Evolutionary conservation across 2,888 invertebrate species (phyloP), one percentile per base, ranked within the genome.

Genomic region (Eristalis pertinax): DNA sequence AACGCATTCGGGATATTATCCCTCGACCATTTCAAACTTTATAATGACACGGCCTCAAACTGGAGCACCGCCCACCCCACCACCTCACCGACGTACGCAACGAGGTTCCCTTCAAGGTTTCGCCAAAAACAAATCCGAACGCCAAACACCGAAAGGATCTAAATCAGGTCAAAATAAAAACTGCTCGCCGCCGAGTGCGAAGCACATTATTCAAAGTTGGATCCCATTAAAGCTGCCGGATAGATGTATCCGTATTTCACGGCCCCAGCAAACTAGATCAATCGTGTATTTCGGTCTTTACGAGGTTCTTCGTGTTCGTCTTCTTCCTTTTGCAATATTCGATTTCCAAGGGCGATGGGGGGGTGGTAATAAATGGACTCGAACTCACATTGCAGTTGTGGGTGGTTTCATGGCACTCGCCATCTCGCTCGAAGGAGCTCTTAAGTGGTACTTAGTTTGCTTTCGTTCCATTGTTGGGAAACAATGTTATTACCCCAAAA

Each of bases 401-500:
- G 56, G 56, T 29, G 29, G 15, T 29, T 29, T 63, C 26, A 4
- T 68, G 29, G 56, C 24, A 13, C 38, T 35, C n/a, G 63, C 35
- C 50, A 62, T 77, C 35, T 11, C 74, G 22, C 73, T 58, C 38
- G 60, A 77, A 82, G 73, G 69, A 77, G 73, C 32, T 67, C 82
- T 77, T 82, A 85, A 85, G 85, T 82, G 82, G 85, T 82, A 65
- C 77, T 85, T 77, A 76, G 84, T 77, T 85, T 81, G 75, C 75
- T 85, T 85, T 29, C 81, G 73, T 77, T 77, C 29, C 68, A 85
- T 85, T 85, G 85, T 85, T 85, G 73, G 85, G 73, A 85, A 85
- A 85, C 82, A 85, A 78, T 85, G 82, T 82, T 81, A 82, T 82
- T 85, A 82, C 82, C 69, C 82, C 77, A 35, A 85, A 85, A 81